These are phyloP conservation scores for Mesembrinibis cayennensis DNA, from an alignment of 2,113 vertebrate species.

Conservation along the genomic window DNA sequence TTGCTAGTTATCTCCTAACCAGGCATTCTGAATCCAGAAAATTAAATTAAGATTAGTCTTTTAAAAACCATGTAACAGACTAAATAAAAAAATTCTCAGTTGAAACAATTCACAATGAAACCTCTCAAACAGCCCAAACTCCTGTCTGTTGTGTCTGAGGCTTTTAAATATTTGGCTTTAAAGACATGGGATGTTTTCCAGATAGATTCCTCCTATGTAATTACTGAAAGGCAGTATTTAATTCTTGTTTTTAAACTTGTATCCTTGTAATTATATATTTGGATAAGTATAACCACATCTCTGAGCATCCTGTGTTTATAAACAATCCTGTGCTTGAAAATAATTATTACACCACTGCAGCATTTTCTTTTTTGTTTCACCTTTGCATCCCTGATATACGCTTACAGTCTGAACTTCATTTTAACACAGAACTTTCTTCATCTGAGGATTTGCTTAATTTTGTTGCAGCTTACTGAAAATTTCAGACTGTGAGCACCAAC, in stretches of 20 bases:
- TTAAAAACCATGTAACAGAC: neutral
- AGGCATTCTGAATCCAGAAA: neutral
- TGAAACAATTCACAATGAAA: neutral
- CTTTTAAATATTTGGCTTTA: neutral
- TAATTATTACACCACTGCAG: neutral
- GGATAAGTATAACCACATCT: neutral
- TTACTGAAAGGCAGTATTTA: slow-evolving; percentile 5
- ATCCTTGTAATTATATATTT: neutral
- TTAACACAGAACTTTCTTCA: neutral
- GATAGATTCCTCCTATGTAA: neutral
- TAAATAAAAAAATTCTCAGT: neutral
- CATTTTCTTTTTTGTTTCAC: neutral
- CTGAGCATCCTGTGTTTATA: neutral
- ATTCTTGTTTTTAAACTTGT: neutral
- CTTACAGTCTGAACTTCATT: neutral
- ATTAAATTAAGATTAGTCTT: neutral
- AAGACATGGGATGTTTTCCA: neutral
- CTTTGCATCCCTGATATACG: neutral
- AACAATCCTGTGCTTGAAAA: neutral
- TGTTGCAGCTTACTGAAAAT: neutral
- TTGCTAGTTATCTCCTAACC: neutral
- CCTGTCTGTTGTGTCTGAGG: neutral
- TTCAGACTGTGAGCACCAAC: neutral
- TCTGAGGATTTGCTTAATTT: neutral
- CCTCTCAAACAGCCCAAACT: neutral